Evolutionary conservation across 2,888 invertebrate genomes (phyloP), one percentile per base, ranked within the genome.

Genomic region (Euplagia quadripunctaria): DNA sequence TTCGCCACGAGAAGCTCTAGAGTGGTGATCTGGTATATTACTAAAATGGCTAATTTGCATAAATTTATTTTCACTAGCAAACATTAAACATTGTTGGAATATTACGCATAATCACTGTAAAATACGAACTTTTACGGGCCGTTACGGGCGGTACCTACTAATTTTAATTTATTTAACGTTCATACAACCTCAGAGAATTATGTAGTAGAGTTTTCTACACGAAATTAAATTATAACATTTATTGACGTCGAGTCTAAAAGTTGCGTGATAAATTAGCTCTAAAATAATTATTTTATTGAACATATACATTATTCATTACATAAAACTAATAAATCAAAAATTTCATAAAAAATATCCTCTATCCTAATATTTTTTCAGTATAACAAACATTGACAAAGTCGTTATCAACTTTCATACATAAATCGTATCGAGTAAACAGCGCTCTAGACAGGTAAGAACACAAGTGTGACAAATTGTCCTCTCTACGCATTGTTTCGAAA

Each of bases 401-500:
- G 16, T 42, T 71, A 67, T 51, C 63, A 64, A 70, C 68, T 71
- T 64, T 41, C 70, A 73, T 69, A 79, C 74, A 80, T 79, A 80
- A 82, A 80, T 79, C 80, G 79, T 70, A 65, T 43, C 20, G 43
- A 79, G 76, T 72, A 85, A 87, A 85, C 79, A 81, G 74, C 75
- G 78, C 78, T 85, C 79, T 70, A 79, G 80, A 82, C 83, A 81
- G 79, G 81, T 82, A 79, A 75, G 81, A 85, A 86, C 81, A 86
- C 80, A 82, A 86, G 83, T 85, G 86, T 90, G 90, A 90, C 89
- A 90, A 89, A 90, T 90, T 84, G 86, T 82, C 80, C 79, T 80
- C 74, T 81, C 78, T 81, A 73, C 80, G 80, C 81, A 84, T 87
- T 87, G 86, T 88, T 85, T 80, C 76, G 79, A 67, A 80, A 87